These are phyloP conservation scores for Sebastes hopkinsi DNA, from an alignment of 2,797 vertebrate genomes.

Conservation along the genomic window DNA sequence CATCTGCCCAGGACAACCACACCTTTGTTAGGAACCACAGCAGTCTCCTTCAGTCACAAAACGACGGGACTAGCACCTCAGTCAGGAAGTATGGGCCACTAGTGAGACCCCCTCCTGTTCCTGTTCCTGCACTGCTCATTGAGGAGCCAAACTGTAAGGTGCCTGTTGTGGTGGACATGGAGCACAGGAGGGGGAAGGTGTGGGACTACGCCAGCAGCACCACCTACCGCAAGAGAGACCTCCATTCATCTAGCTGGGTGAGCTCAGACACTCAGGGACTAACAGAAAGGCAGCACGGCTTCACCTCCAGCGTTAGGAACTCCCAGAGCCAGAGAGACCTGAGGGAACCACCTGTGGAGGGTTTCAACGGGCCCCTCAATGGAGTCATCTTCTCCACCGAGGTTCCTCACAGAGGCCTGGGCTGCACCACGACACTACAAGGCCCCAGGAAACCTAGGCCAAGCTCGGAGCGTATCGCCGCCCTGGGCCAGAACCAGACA, in stretches of 20 bases:
- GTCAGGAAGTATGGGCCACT: constrained; percentile 70
- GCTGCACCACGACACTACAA: constrained; percentile 37
- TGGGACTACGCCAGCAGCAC: constrained; percentile 63
- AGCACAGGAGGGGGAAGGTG: constrained; percentile 64
- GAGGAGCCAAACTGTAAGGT: constrained; percentile 64
- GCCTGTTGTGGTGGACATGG: constrained; percentile 60
- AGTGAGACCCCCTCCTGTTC: constrained; percentile 41
- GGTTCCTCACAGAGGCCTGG: constrained; percentile 57
- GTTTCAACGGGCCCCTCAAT: constrained; percentile 53
- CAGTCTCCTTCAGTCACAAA: constrained; percentile 30
- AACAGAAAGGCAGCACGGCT: constrained; percentile 45
- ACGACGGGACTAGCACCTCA: constrained; percentile 52
- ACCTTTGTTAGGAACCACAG: constrained; percentile 57
- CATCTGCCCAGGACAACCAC: constrained; percentile 64
- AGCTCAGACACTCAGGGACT: constrained; percentile 61
- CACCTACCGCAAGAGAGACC: constrained; percentile 57
- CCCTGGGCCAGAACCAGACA: constrained; percentile 49
- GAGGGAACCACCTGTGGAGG: constrained; percentile 61
- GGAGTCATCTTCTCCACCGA: constrained; percentile 76
- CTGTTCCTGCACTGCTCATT: constrained; percentile 40
- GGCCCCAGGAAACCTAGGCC: constrained; percentile 50
- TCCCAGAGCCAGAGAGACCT: constrained; percentile 71
- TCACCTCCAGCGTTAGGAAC: constrained; percentile 68
- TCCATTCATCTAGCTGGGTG: constrained; percentile 65
- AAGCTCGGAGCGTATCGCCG: constrained; percentile 20